Conservation (phyloP, 2,888 invertebrate genomes). For the Rhynchonema sp. region DNA sequence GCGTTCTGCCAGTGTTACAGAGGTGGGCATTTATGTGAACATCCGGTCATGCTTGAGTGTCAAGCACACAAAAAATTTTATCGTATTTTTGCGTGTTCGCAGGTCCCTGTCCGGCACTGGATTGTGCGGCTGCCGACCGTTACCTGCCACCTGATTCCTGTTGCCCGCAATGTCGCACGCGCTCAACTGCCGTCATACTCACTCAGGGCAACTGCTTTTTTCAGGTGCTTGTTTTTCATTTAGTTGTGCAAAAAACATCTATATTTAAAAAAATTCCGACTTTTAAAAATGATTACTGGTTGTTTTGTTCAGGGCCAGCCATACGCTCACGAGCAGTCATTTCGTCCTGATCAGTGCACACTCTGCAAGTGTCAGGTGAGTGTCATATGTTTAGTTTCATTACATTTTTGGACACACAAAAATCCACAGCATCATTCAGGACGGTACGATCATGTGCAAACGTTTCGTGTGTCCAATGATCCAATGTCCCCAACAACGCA, state of each 20-base stretch:
- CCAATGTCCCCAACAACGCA: conserved; percentile 17
- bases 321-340: conserved; percentile 39
- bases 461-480: conserved; percentile 22
- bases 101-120: too few species aligned
- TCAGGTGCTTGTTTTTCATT: background rate
- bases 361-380: conserved; percentile 50
- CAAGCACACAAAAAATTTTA: too few species aligned
- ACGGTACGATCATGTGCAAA: conserved; percentile 14
- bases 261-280: background rate
- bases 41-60: too few species aligned
- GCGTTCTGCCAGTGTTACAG: too few species aligned
- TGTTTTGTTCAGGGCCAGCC: background rate
- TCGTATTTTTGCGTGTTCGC: too few species aligned
- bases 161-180: conserved; percentile 43
- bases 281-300: background rate
- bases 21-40: too few species aligned
- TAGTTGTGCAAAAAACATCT: too few species aligned
- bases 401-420: background rate
- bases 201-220: background rate
- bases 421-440: background rate
- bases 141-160: conserved; percentile 52
- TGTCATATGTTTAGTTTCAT: background rate
- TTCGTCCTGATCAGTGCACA: conserved; percentile 47
- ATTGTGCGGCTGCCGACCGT: too few species aligned
- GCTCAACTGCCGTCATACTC: background rate